A percentile compares a stretch with the other conserved stretches of the same genome.
These are phyloP conservation scores for Drosophila pseudotakahashii DNA, from an alignment of 2,888 invertebrate genomes.

Conservation along the genomic window DNA sequence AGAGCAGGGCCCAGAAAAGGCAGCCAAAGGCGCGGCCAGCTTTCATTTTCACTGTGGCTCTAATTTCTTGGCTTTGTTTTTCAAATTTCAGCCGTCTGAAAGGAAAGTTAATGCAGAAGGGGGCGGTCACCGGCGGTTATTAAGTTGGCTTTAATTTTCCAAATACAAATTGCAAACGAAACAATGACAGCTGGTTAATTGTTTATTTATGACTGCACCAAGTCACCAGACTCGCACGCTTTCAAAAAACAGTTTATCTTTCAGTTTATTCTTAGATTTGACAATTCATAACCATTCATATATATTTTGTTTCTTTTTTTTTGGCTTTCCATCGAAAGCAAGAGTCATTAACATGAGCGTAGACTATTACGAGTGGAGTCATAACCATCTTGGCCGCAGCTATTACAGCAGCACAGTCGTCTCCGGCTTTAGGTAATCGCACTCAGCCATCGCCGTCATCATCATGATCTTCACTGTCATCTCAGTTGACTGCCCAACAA, in stretches of 20 bases:
- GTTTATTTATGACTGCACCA: conserved; percentile 43
- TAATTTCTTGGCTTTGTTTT: conserved; percentile 32
- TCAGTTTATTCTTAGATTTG: conserved; percentile 32
- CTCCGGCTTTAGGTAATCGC: conserved; percentile 59
- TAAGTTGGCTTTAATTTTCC: conserved; percentile 42
- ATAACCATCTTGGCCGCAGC: conserved; percentile 49
- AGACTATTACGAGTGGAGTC: conserved; percentile 59
- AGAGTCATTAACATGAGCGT: conserved; percentile 63
- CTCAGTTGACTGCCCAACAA: conserved; percentile 68
- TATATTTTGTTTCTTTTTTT: conserved; percentile 14
- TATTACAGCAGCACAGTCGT: conserved; percentile 64
- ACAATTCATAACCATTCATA: conserved; percentile 10
- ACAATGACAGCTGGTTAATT: conserved; percentile 41
- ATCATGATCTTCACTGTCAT: conserved; percentile 41
- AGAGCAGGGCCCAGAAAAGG: conserved; percentile 72
- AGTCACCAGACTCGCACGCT: conserved; percentile 57
- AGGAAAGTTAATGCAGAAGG: conserved; percentile 64
- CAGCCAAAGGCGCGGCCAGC: conserved; percentile 55
- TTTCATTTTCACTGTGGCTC: conserved; percentile 67
- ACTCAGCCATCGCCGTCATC: conserved; percentile 36
- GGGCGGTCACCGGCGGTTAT: conserved; percentile 66
- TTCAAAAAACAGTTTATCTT: conserved; percentile 48
- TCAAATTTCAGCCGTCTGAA: conserved; percentile 18
- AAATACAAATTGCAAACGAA: conserved; percentile 10
- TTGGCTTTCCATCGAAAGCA: conserved; percentile 62